Base-by-base conservation (phyloP, 2,888 invertebrate species). In the Mythimna albipuncta region DNA sequence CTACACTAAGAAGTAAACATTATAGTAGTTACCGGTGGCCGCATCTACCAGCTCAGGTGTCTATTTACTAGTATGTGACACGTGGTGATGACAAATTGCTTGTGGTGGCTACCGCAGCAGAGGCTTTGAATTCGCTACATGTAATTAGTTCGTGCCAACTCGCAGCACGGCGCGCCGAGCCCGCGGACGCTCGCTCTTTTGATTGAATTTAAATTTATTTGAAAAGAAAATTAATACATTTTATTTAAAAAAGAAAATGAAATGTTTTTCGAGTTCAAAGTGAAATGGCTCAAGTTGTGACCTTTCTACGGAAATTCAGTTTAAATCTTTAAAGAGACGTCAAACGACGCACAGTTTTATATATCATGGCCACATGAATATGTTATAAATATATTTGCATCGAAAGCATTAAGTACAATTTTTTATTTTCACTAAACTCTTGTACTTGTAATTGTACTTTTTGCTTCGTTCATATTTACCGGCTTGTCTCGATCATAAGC, bases 211-310 rank as follows among this genome's bases (percentile, higher is more conserved):
- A 6, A 3, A 63, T 26, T 26, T 26, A 26, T 26, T 26, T 19
- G 19, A 47, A 47, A 26, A 11, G 10, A 47, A 47, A 47, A 63
- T 47, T 9, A 63, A 47, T 50, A 7, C 7, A 19, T 63, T 47
- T 47, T 47, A 47, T 47, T 47, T 16, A 16, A 47, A 16, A 47
- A 47, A 47, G 4, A 35, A 35, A 50, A n/a, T n/a, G 32, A 2
- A 32, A 32, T 32, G 19, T 64, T n/a, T 32, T 32, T 64, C 32
- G 13, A n/a, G 32, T 64, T 47, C 50, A 6, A 50, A 64, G 32
- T n/a, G 13, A 64, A 64, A 64, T 50, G 64, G 50, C 35, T n/a
- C 50, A 50, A 64, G 32, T 64, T 35, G 64, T 50, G 35, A 50
- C 21, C 54, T 54, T 21, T 21, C 21, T 21, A 11, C 11, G 54